These are phyloP conservation scores for Lathamus discolor DNA, from an alignment of 2,113 vertebrate species.

Conservation along the genomic window DNA sequence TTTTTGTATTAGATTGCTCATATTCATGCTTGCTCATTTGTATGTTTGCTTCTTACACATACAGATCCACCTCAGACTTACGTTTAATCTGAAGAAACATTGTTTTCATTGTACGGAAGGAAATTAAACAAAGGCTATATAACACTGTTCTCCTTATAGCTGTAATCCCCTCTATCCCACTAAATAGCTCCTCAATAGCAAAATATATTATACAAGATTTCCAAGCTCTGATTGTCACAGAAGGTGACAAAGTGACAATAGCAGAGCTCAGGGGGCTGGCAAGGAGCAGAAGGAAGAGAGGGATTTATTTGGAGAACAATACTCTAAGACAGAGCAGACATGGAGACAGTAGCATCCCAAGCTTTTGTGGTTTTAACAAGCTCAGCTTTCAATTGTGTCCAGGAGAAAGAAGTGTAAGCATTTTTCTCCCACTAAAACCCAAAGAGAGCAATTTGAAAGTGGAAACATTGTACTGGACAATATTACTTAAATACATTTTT, in stretches of 20 bases:
- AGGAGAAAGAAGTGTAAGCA: neutral
- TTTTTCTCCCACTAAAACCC: neutral
- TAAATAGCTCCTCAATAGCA: neutral
- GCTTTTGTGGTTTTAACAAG: neutral
- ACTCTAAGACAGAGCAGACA: neutral
- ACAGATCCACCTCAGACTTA: neutral
- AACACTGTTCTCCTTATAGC: neutral
- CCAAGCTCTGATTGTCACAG: neutral
- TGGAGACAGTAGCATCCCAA: neutral
- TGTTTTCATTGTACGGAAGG: neutral
- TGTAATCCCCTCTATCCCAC: neutral
- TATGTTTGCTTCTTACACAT: neutral
- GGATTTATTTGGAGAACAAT: neutral
- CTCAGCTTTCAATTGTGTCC: neutral
- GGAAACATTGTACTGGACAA: neutral
- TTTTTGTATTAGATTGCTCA: neutral
- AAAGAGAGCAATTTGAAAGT: neutral
- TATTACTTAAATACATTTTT: neutral
- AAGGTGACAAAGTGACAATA: neutral
- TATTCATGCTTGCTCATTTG: neutral
- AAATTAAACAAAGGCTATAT: neutral
- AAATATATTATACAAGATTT: neutral
- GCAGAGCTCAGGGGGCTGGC: neutral
- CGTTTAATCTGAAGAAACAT: neutral
- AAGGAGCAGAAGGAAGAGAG: neutral